Percentiles rank a stretch among this genome's conserved stretches.
Evolutionary conservation across 2,888 invertebrate genomes (phyloP).

Genomic region (Drosophila neotestacea): DNA sequence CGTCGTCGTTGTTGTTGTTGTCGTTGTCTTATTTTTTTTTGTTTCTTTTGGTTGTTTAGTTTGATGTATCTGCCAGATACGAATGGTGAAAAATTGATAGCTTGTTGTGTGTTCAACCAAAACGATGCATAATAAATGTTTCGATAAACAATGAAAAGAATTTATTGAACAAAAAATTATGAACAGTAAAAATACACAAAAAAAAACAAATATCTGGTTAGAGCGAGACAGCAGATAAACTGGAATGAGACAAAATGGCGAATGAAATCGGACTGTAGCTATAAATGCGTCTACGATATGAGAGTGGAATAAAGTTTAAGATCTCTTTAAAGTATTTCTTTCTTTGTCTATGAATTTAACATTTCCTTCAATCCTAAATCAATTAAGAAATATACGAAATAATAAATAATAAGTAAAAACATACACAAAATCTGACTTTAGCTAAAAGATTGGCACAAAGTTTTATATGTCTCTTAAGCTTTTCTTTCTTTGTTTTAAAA

Average conservation of each 20-base stretch:
- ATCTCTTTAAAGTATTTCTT: neutral
- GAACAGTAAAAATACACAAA: slow-evolving; percentile 16
- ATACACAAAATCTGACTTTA: no score
- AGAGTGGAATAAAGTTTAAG: neutral
- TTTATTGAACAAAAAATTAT: slow-evolving; percentile 44
- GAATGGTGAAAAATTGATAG: slow-evolving; percentile 73
- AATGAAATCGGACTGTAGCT: neutral
- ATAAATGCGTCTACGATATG: neutral
- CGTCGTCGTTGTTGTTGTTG: slow-evolving; percentile 16
- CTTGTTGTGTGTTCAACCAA: slow-evolving; percentile 65
- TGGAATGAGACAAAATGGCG: slow-evolving; percentile 11
- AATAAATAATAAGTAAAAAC: no score
- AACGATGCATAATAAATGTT: slow-evolving; percentile 77
- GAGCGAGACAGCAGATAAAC: slow-evolving; percentile 4
- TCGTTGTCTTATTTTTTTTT: slow-evolving; percentile 7
- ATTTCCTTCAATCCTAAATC: no score
- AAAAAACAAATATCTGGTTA: slow-evolving; percentile 19
- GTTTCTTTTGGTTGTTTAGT: slow-evolving; percentile 42
- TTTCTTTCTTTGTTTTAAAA: neutral
- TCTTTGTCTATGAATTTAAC: no score
- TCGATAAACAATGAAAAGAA: slow-evolving; percentile 69
- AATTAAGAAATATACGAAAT: no score
- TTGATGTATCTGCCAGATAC: slow-evolving; percentile 77
- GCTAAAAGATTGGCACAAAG: no score
- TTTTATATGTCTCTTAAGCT: no score